Evolutionary conservation across 2,888 invertebrate species (phyloP).

Genomic region (Calameuta filiformis): DNA sequence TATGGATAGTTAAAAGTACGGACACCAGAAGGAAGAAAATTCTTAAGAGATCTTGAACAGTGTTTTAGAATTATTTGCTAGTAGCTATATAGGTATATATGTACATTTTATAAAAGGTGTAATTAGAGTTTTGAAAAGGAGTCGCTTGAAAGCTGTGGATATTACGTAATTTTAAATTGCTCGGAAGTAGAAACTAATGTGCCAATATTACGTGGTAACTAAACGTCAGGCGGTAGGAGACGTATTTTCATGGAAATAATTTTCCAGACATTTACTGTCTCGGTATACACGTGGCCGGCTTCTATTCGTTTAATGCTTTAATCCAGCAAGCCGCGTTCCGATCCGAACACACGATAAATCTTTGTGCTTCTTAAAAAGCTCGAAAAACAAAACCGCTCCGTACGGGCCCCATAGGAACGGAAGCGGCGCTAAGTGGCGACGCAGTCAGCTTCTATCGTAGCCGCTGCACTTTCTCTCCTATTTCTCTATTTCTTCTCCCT

Average conservation of each 20-base stretch:
- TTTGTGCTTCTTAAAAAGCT: conserved; percentile 47
- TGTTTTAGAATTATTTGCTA: background rate
- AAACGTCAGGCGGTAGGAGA: background rate
- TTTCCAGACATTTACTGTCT: conserved; percentile 20
- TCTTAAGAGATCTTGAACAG: background rate
- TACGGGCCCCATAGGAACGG: conserved; percentile 33
- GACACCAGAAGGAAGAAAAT: background rate
- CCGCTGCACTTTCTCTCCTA: conserved; percentile 10
- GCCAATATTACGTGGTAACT: background rate
- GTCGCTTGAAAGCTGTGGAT: background rate
- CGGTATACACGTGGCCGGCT: background rate
- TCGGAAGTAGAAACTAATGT: background rate
- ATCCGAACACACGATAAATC: conserved; percentile 61
- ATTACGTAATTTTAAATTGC: background rate
- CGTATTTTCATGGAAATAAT: background rate
- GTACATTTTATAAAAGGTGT: background rate
- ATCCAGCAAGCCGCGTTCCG: conserved; percentile 45
- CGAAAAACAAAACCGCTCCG: conserved; percentile 46
- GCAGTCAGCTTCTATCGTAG: conserved; percentile 21
- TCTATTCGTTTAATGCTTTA: conserved; percentile 44
- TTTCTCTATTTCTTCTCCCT: background rate
- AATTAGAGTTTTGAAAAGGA: background rate
- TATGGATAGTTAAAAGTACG: background rate
- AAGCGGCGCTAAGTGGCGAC: conserved; percentile 55
- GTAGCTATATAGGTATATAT: background rate